These are phyloP conservation scores for Limnephilus marmoratus DNA, from an alignment of 2,888 invertebrate genomes.

Conservation along the genomic window DNA sequence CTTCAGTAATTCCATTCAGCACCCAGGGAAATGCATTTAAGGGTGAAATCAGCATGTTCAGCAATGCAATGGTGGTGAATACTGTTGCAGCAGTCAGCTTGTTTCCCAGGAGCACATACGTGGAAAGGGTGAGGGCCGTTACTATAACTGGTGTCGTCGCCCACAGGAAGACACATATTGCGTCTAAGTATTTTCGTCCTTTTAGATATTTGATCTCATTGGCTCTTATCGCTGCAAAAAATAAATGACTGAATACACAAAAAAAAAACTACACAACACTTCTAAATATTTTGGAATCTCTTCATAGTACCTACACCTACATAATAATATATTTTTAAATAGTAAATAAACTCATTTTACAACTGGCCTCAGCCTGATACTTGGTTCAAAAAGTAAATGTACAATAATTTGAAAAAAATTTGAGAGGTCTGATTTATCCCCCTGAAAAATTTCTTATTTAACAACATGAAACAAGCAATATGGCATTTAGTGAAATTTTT, in stretches of 20 bases:
- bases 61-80: slow-evolving; percentile 95
- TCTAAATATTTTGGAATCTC: neutral
- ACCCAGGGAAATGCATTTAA: slow-evolving; percentile 99
- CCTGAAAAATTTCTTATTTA: too few species aligned
- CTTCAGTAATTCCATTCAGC: slow-evolving; percentile 95
- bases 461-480: too few species aligned
- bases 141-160: slow-evolving; percentile 97
- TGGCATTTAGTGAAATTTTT: too few species aligned
- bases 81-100: slow-evolving; percentile 92
- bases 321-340: neutral
- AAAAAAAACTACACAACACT: neutral
- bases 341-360: neutral
- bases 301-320: neutral
- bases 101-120: slow-evolving; percentile 87
- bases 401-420: too few species aligned
- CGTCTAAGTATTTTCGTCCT: slow-evolving; percentile 96
- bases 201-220: slow-evolving; percentile 87
- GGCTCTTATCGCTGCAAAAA: slow-evolving; percentile 78
- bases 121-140: slow-evolving; percentile 88
- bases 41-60: slow-evolving; percentile 97
- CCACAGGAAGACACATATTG: slow-evolving; percentile 98
- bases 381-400: too few species aligned
- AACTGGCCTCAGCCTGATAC: neutral
- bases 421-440: too few species aligned
- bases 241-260: neutral